Evolutionary conservation across 2,888 invertebrate species (phyloP).

Genomic region (Phania funesta): DNA sequence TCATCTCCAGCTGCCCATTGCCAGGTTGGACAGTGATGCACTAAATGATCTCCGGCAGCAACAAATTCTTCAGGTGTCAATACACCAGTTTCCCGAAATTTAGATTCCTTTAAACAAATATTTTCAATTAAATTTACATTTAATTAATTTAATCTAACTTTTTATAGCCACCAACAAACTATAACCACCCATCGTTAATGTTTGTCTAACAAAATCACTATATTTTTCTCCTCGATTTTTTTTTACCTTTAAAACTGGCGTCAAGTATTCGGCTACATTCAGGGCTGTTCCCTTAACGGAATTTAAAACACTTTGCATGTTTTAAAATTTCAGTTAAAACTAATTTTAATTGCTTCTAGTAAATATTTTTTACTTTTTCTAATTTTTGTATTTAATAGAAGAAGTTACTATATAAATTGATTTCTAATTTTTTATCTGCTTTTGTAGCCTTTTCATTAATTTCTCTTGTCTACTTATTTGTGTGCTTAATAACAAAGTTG

Average conservation of each 20-base stretch:
- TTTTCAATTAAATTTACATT: background rate
- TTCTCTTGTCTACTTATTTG: background rate
- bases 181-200: slow-evolving; percentile 28
- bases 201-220: background rate
- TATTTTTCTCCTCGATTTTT: background rate
- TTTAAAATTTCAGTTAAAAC: slow-evolving; percentile 61
- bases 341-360: slow-evolving; percentile 1
- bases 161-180: background rate
- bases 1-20: slow-evolving; percentile 97
- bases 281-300: slow-evolving; percentile 96
- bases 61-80: slow-evolving; percentile 99
- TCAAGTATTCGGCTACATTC: slow-evolving; percentile 97
- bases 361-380: too few species aligned
- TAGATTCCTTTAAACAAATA: slow-evolving; percentile 88
- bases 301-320: slow-evolving; percentile 97
- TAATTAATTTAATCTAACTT: slow-evolving; percentile 1
- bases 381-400: slow-evolving; percentile 15
- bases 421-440: slow-evolving; percentile 27
- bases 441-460: slow-evolving; percentile 22
- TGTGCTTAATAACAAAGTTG: slow-evolving; percentile 4
- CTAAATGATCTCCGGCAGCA: slow-evolving; percentile 98
- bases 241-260: slow-evolving; percentile 95
- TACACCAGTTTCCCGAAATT: slow-evolving; percentile 98
- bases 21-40: slow-evolving; percentile 99
- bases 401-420: slow-evolving; percentile 3